phyloP scores from a whole-genome alignment of 2,113 vertebrate genomes.

The Myotis yumanensis region DNA sequence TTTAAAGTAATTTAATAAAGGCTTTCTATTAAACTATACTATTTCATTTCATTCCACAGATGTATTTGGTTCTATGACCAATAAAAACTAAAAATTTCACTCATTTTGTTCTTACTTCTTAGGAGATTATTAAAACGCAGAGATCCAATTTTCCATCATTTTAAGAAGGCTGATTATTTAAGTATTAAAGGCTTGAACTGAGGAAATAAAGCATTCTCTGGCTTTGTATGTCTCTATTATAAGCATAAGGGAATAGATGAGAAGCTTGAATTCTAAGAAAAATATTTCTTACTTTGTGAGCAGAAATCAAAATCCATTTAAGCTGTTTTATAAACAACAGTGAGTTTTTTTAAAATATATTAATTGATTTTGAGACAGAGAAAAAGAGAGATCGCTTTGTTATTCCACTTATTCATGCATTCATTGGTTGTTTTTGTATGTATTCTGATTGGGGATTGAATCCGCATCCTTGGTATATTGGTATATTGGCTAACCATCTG shows the following conservation, averaged over 20 bases:
- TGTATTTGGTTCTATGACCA: conserved; percentile 65
- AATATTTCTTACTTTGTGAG: neutral
- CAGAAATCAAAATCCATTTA: conserved; percentile 14
- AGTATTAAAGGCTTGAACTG: conserved; percentile 59
- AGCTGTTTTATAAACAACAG: neutral
- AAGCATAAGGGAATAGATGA: neutral
- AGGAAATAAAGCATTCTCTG: conserved; percentile 59
- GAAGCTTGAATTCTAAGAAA: conserved; percentile 9
- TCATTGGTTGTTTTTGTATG: neutral
- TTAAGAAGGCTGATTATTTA: conserved; percentile 61
- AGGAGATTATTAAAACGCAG: conserved; percentile 66
- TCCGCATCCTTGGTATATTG: neutral
- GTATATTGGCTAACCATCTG: neutral
- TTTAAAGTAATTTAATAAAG: conserved; percentile 63
- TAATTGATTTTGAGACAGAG: neutral
- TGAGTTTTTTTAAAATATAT: neutral
- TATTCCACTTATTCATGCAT: neutral
- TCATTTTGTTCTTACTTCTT: conserved; percentile 62
- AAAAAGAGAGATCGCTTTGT: neutral
- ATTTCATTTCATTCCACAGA: conserved; percentile 65
- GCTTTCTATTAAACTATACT: conserved; percentile 26
- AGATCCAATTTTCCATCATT: conserved; percentile 54
- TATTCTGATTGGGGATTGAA: neutral
- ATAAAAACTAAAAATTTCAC: conserved; percentile 69
- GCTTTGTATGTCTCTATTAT: conserved; percentile 38